Percentiles rank a stretch among this genome's conserved stretches.
These are phyloP conservation scores for Junonia oenone DNA, from an alignment of 2,888 invertebrate species.

Conservation along the genomic window DNA sequence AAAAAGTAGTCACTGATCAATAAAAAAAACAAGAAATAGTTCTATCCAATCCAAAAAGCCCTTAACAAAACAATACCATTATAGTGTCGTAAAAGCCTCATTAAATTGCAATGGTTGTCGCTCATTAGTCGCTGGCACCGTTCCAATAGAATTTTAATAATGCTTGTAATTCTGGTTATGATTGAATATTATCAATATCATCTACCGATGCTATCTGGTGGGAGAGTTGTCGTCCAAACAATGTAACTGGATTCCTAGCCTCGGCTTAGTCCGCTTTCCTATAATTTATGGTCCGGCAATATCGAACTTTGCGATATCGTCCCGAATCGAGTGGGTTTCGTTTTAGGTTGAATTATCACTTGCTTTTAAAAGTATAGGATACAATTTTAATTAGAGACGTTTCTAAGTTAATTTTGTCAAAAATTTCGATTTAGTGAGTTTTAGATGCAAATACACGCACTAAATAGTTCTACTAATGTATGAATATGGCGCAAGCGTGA, in stretches of 20 bases:
- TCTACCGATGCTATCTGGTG: slow-evolving; percentile 19
- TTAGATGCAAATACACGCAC: no score
- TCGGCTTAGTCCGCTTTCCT: slow-evolving; percentile 19
- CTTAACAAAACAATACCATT: not conserved
- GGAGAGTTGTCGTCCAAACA: slow-evolving; percentile 15
- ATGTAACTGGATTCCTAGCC: slow-evolving; percentile 22
- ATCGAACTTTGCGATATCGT: not conserved
- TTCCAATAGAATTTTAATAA: slow-evolving; percentile 17
- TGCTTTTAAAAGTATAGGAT: no score
- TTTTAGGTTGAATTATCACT: not conserved
- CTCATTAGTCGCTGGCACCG: slow-evolving; percentile 18
- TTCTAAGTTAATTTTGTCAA: no score
- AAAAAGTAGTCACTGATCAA: not conserved
- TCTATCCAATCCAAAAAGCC: no score
- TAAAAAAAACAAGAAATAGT: not conserved
- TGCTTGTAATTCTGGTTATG: slow-evolving; percentile 27
- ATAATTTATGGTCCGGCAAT: slow-evolving; percentile 14
- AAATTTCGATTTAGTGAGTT: no score
- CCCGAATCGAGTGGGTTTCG: not conserved
- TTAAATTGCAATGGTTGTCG: slow-evolving; percentile 16
- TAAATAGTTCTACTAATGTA: no score
- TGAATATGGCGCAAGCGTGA: no score
- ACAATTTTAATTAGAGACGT: no score
- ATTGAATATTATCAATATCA: slow-evolving; percentile 39
- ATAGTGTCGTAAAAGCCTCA: slow-evolving; percentile 1